Base-by-base conservation (phyloP, 1,140 invertebrate species). In the Heliconius himera region DNA sequence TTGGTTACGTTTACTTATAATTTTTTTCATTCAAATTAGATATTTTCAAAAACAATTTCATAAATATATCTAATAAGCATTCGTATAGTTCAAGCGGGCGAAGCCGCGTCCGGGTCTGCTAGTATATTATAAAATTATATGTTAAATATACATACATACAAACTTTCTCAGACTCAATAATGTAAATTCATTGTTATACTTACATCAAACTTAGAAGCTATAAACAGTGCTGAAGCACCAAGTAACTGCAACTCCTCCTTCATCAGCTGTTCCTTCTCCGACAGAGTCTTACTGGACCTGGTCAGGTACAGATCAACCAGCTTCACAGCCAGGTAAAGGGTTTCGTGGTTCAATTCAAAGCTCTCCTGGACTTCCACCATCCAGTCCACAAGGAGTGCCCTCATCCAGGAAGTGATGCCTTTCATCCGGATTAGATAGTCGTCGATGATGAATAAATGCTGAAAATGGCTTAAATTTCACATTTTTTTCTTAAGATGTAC, bases 321-420 rank as follows among this genome's bases (percentile, higher is more conserved):
- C 95, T 99, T 99, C 22, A 99, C 98, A 74, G 98, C 98, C 85
- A 99, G 95, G 92, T 99, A 99, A 1, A 99, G 93, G 0, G 99
- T 99, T 95, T 99, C 99, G 87, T 99, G 99, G 94, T 99, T 99
- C 1, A 99, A 95, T 91, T 99, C 99, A 93, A 99, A 99, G 56
- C 97, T 99, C 94, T 99, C 99, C 94, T 98, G 98, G 13, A 99
- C 97, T 93, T 99, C 99, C 22, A 99, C 99, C 97, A 99, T 97
- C 99, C 99, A 99, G 93, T 99, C 99, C 6, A 99, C 97, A 1
- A 99, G 95, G 26, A 99, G 96, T 0, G 98, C 96, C 77, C 99
- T 95, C 98, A 99, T 99, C 95, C 97, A 97, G 11, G 95, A 95
- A 0, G 97, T 97, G 51, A 97, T 92, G 56, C 97, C 96, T 6